Evolutionary conservation across 2,888 invertebrate species (phyloP), one percentile per base, ranked within the genome.

Genomic region (Euphydryas editha): DNA sequence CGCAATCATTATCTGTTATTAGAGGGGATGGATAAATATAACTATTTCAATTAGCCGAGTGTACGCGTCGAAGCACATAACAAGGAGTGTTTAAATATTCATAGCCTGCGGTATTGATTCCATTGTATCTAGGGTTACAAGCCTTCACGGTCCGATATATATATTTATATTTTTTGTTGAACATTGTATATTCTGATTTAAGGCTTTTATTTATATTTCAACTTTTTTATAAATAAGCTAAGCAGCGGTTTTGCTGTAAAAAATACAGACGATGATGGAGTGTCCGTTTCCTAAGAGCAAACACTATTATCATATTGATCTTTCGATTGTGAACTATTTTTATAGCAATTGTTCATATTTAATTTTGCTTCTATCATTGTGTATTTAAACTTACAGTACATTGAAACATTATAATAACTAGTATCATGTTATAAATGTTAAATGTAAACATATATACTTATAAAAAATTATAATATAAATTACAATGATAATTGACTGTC

Each of bases 21-120:
- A 73, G 46, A 57, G 68, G 65, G 68, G 68, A 66, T 62, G 54
- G 49, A 67, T 59, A 68, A 59, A 69, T 79, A 80, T 78, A 85
- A 85, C 83, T 84, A 86, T 88, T 86, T 87, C 87, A 89, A 89
- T 90, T 87, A 88, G 79, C 75, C 78, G 75, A 79, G 77, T 77
- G 81, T 76, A 76, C 76, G 78, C 78, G 81, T 81, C 82, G 81
- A 81, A 80, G 67, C 68, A 68, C 39, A 75, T 80, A 78, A 80
- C 79, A 79, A 82, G 84, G 85, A 80, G 75, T 75, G 76, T 84
- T 90, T 83, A 92, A 91, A 91, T 90, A 92, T 92, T 90, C 88
- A 92, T 90, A 79, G 79, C 69, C 71, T 72, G 71, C 73, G 70
- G 78, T 89, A 90, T 90, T 85, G 91, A 90, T 91, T 88, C 71